Conservation (phyloP, 1,140 invertebrate genomes). For the Leguminivora glycinivorella region DNA sequence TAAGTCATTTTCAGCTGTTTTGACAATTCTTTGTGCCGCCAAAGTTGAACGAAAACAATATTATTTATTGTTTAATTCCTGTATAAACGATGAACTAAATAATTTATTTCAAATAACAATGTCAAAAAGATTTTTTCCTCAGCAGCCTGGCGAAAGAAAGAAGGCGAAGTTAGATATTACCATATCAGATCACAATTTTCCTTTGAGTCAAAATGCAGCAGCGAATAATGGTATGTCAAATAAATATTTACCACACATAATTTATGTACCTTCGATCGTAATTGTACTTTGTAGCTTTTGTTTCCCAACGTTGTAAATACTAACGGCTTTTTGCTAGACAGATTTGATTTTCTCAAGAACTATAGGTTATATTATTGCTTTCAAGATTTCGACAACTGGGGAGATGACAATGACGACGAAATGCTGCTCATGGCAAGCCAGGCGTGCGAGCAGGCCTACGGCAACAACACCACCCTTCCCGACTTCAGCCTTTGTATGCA, state of each 20-base stretch:
- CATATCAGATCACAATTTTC: constrained; percentile 67
- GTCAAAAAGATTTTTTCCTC: constrained; percentile 63
- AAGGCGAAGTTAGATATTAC: constrained; percentile 64
- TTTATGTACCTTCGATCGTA: neutral
- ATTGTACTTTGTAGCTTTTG: neutral
- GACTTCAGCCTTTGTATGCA: constrained; percentile 66
- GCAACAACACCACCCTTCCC: constrained; percentile 47
- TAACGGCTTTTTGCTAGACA: neutral
- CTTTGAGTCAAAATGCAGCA: constrained; percentile 61
- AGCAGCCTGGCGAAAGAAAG: constrained; percentile 60
- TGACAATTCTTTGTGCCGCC: constrained; percentile 20
- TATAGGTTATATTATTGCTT: constrained; percentile 38
- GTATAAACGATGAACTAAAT: constrained; percentile 18
- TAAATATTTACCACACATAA: constrained; percentile 5
- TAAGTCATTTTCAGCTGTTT: constrained; percentile 16
- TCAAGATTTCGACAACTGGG: constrained; percentile 57
- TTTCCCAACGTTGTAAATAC: neutral
- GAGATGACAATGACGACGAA: constrained; percentile 71
- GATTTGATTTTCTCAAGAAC: neutral
- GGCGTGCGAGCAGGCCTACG: constrained; percentile 66
- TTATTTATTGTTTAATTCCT: constrained; percentile 4
- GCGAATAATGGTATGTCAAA: constrained; percentile 49
- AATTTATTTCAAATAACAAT: constrained; percentile 41
- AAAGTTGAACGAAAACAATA: constrained; percentile 26
- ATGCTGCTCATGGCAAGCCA: constrained; percentile 71